These are phyloP conservation scores for Spilosoma lubricipeda DNA, from an alignment of 2,888 invertebrate species.

Conservation along the genomic window DNA sequence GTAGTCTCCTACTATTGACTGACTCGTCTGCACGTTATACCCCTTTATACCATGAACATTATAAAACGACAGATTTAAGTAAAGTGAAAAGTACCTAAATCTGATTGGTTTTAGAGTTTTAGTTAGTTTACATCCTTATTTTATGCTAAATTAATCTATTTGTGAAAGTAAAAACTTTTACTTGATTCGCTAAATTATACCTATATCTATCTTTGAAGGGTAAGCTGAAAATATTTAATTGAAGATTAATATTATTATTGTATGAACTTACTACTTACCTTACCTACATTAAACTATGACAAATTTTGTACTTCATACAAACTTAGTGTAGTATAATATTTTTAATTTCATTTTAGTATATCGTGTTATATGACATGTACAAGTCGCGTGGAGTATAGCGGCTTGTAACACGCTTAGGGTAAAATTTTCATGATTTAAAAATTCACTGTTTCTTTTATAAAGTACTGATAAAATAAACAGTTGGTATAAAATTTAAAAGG, in stretches of 20 bases:
- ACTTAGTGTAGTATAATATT: neutral
- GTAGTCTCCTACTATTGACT: too few relatives aligned
- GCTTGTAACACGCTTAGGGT: slow-evolving; percentile 39
- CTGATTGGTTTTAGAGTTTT: too few relatives aligned
- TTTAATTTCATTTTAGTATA: slow-evolving; percentile 11
- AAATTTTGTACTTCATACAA: too few relatives aligned
- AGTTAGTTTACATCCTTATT: too few relatives aligned
- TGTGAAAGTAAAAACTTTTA: too few relatives aligned
- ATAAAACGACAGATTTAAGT: too few relatives aligned
- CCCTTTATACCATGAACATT: too few relatives aligned
- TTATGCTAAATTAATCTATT: too few relatives aligned
- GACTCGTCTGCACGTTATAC: too few relatives aligned
- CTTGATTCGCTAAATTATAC: too few relatives aligned
- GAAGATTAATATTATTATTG: neutral
- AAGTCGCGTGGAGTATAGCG: slow-evolving; percentile 18
- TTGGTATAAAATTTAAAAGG: neutral
- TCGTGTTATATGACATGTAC: slow-evolving; percentile 10
- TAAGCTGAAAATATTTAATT: neutral
- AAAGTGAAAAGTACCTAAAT: too few relatives aligned
- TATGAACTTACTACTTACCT: too few relatives aligned
- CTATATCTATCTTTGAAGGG: neutral
- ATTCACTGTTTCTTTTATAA: slow-evolving; percentile 36
- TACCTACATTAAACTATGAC: neutral
- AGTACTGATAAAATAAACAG: neutral
- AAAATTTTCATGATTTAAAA: slow-evolving; percentile 31